phyloP scores from a whole-genome alignment of 92 coral and sea anemone genomes.

The Anthopleura xanthogrammica region DNA sequence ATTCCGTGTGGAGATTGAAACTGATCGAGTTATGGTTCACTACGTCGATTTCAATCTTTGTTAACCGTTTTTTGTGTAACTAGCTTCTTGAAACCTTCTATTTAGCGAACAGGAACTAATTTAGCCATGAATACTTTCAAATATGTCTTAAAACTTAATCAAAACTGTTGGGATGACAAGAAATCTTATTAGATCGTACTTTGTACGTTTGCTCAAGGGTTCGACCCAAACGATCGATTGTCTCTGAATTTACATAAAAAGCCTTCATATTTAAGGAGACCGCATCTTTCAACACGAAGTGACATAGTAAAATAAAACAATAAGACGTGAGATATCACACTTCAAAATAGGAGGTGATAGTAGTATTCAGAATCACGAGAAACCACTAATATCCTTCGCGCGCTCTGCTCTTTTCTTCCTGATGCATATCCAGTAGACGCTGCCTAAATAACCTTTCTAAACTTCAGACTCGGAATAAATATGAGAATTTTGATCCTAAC shows the following conservation, averaged over 20 bases:
- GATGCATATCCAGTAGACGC: conserved; percentile 3
- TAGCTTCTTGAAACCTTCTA: neutral
- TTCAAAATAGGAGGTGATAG: neutral
- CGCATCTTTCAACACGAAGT: conserved; percentile 37
- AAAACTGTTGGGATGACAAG: neutral
- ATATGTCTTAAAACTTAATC: neutral
- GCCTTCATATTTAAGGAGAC: conserved; percentile 1
- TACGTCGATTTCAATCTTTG: conserved; percentile 11
- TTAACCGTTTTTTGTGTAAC: neutral
- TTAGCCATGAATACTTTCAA: neutral
- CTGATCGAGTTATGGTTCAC: conserved; percentile 4
- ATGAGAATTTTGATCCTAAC: neutral
- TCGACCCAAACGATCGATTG: neutral
- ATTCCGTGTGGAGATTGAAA: conserved; percentile 7
- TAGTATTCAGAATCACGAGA: neutral
- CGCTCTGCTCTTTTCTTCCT: neutral
- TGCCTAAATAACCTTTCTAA: neutral
- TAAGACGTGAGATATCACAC: conserved; percentile 4
- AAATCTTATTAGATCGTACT: neutral
- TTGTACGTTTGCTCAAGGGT: conserved; percentile 8
- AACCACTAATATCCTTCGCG: neutral
- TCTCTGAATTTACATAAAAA: conserved; percentile 28
- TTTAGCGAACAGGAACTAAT: neutral
- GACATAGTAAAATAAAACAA: conserved; percentile 25
- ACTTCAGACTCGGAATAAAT: neutral